These are phyloP conservation scores for Boloria euphrosyne DNA, from an alignment of 2,888 invertebrate genomes.

Conservation along the genomic window DNA sequence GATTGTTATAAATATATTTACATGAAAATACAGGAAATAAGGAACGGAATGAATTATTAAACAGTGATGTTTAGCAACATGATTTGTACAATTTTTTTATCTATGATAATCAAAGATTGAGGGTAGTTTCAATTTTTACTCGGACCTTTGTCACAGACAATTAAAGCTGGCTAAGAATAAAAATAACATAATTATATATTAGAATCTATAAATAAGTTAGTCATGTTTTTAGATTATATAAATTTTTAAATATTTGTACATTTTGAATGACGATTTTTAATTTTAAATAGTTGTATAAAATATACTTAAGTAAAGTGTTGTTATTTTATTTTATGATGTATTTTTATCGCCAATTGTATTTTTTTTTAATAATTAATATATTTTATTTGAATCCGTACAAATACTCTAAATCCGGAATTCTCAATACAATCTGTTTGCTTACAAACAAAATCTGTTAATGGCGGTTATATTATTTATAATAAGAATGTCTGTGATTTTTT, in stretches of 20 bases:
- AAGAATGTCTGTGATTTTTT: constrained; percentile 40
- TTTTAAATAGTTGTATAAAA: constrained; percentile 1
- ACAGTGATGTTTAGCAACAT: background rate
- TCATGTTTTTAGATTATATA: constrained; percentile 2
- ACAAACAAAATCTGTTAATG: background rate
- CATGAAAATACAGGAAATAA: too few relatives aligned
- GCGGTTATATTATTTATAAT: constrained; percentile 4
- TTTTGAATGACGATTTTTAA: constrained; percentile 14
- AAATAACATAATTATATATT: background rate
- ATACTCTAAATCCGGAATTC: too few relatives aligned
- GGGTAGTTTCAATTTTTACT: background rate
- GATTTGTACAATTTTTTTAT: background rate
- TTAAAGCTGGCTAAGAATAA: background rate
- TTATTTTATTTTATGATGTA: constrained; percentile 4
- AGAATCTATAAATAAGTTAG: too few relatives aligned
- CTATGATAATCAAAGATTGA: background rate
- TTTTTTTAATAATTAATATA: background rate
- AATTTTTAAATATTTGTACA: constrained; percentile 15
- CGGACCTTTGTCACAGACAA: constrained; percentile 4
- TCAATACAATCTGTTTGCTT: background rate
- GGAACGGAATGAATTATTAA: background rate
- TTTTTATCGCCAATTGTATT: background rate
- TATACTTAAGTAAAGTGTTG: constrained; percentile 4
- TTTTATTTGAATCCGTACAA: too few relatives aligned
- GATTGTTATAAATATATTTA: background rate